These are phyloP conservation scores for Antheraea mylitta DNA, from an alignment of 1,140 invertebrate genomes.

Conservation along the genomic window DNA sequence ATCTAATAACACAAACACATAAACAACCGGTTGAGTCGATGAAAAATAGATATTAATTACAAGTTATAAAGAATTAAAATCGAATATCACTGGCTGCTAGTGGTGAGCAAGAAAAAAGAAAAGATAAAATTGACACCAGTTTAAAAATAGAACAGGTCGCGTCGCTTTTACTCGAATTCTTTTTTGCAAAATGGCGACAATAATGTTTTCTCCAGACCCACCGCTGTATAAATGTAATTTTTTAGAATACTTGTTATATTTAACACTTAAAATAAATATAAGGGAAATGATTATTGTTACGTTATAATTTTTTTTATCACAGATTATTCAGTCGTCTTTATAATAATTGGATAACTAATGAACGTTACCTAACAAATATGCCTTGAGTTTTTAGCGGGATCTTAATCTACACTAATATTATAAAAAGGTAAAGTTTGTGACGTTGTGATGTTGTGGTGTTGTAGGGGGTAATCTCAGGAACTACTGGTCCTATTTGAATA, in stretches of 20 bases:
- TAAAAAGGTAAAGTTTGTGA: no score
- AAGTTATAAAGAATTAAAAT: neutral
- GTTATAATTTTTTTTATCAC: no score
- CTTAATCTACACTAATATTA: no score
- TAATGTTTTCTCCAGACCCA: slow-evolving; percentile 32
- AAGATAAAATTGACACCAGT: slow-evolving; percentile 38
- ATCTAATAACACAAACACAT: neutral
- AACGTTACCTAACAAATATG: no score
- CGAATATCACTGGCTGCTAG: neutral
- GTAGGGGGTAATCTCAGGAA: no score
- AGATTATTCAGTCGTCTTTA: no score
- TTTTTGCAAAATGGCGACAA: slow-evolving; percentile 30
- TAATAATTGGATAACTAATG: no score
- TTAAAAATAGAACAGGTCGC: slow-evolving; percentile 45
- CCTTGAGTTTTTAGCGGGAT: no score
- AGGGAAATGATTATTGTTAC: no score
- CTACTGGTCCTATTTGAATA: no score
- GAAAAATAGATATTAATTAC: neutral
- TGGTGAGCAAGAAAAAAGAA: slow-evolving; percentile 20
- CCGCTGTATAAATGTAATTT: neutral
- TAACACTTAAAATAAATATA: neutral
- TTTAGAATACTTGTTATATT: neutral
- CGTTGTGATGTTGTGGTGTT: no score
- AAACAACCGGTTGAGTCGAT: neutral
- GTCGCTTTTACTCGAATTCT: slow-evolving; percentile 22